phyloP scores from a whole-genome alignment of 1,140 invertebrate species.

The Whitmania pigra region DNA sequence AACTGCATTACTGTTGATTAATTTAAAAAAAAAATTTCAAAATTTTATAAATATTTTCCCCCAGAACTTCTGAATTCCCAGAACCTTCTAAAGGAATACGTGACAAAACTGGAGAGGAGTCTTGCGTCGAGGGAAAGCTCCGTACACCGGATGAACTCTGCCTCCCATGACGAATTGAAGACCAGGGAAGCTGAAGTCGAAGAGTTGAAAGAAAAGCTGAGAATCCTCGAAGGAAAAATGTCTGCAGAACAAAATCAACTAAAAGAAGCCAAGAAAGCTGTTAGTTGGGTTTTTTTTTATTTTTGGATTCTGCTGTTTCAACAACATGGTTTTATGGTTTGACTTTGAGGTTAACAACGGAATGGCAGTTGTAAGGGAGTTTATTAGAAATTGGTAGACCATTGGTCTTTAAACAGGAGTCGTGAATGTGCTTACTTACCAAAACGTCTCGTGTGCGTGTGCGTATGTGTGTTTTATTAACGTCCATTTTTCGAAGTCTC shows the following conservation, averaged over 20 bases:
- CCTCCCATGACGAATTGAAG: slow-evolving; percentile 17
- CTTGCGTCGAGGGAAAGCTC: slow-evolving; percentile 27
- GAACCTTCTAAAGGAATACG: slow-evolving; percentile 27
- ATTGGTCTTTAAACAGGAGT: too few species aligned
- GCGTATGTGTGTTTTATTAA: too few species aligned
- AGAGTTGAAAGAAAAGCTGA: slow-evolving; percentile 25
- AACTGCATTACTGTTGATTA: too few species aligned
- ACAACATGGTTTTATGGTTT: too few species aligned
- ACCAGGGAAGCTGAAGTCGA: slow-evolving; percentile 22
- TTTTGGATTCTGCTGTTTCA: neutral
- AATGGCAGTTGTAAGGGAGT: too few species aligned
- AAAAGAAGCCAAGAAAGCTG: slow-evolving; percentile 28
- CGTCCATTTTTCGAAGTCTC: too few species aligned
- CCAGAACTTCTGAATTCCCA: slow-evolving; percentile 25
- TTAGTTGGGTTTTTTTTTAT: neutral
- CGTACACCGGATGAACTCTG: slow-evolving; percentile 25
- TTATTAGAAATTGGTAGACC: too few species aligned
- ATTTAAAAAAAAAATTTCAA: too few species aligned
- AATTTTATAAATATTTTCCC: neutral
- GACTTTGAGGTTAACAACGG: too few species aligned
- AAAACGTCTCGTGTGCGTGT: too few species aligned
- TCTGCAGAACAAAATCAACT: slow-evolving; percentile 27
- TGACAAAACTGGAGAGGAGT: slow-evolving; percentile 26
- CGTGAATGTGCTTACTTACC: too few species aligned
- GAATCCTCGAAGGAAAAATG: slow-evolving; percentile 27